Conservation (phyloP, 2,888 invertebrate genomes). For the Caenorhabditis plicata region DNA sequence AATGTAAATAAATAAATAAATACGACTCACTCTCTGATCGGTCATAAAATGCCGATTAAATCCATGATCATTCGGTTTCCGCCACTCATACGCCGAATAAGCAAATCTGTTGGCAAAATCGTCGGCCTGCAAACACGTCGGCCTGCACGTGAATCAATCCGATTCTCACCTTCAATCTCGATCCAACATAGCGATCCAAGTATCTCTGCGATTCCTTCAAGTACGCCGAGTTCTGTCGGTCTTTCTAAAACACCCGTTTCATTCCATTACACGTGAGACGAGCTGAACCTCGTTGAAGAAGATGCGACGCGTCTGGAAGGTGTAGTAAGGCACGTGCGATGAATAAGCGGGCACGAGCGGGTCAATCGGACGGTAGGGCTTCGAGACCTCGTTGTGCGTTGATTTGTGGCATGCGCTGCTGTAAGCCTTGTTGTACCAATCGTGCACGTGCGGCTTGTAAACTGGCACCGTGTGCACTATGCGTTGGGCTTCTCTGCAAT, state of each 20-base stretch:
- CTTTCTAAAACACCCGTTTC: conserved; percentile 19
- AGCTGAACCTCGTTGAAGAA: conserved; percentile 62
- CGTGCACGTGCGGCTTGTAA: conserved; percentile 61
- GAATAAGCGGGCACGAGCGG: conserved; percentile 25
- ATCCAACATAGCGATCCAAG: conserved; percentile 60
- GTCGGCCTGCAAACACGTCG: conserved; percentile 43
- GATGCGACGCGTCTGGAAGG: conserved; percentile 62
- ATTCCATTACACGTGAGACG: too few relatives aligned
- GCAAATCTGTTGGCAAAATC: conserved; percentile 63
- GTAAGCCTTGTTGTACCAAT: conserved; percentile 55
- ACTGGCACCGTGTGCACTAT: conserved; percentile 63
- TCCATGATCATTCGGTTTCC: conserved; percentile 61
- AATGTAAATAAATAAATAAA: too few relatives aligned
- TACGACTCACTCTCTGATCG: conserved; percentile 42
- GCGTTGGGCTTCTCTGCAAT: conserved; percentile 56
- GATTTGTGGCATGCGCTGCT: conserved; percentile 48
- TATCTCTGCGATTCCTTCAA: conserved; percentile 60
- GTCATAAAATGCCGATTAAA: conserved; percentile 64
- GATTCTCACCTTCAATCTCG: conserved; percentile 42
- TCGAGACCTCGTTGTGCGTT: conserved; percentile 55
- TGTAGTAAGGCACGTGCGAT: conserved; percentile 62
- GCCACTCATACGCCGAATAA: conserved; percentile 64
- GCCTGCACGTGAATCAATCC: not conserved
- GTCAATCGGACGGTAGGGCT: conserved; percentile 40
- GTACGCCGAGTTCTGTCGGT: conserved; percentile 36